Conservation (phyloP, 2,797 vertebrate species). For the Paramormyrops hopkinsi region DNA sequence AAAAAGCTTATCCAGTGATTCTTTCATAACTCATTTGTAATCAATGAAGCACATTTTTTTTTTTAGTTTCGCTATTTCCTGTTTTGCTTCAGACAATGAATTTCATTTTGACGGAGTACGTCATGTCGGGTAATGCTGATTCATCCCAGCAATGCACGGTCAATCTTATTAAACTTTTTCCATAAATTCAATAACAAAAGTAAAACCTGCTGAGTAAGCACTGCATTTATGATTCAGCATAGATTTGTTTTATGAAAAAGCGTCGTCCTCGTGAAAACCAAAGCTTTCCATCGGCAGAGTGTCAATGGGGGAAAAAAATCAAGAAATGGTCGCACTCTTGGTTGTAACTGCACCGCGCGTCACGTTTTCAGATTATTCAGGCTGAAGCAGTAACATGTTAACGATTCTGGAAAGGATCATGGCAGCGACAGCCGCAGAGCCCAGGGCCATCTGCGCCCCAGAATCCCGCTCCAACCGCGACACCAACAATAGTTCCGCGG, state of each 20-base stretch:
- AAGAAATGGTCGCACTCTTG: constrained; percentile 25
- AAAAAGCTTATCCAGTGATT: not conserved
- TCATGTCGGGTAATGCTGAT: not conserved
- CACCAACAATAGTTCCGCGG: constrained; percentile 14
- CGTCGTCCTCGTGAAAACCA: constrained; percentile 24
- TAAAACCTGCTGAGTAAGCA: not conserved
- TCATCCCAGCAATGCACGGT: not conserved
- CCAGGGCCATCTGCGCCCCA: constrained; percentile 19
- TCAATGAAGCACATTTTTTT: not conserved
- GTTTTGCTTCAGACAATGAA: not conserved
- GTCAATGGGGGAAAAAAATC: constrained; percentile 2
- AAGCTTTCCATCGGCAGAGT: constrained; percentile 33
- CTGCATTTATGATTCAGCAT: constrained; percentile 16
- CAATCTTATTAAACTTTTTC: not conserved
- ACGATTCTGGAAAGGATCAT: constrained; percentile 21
- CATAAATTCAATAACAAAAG: not conserved
- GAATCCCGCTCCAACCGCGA: constrained; percentile 20
- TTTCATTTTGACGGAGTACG: not conserved
- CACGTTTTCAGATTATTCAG: constrained; percentile 27
- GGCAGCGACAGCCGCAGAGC: constrained; percentile 26
- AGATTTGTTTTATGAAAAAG: constrained; percentile 32
- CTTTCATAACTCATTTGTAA: not conserved
- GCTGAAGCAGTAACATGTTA: constrained; percentile 24
- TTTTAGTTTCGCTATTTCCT: not conserved
- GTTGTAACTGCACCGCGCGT: constrained; percentile 28